A percentile compares a stretch with the other conserved stretches of the same genome.
Conservation (phyloP, 2,888 invertebrate genomes). For the Meiosimyza platycephala region DNA sequence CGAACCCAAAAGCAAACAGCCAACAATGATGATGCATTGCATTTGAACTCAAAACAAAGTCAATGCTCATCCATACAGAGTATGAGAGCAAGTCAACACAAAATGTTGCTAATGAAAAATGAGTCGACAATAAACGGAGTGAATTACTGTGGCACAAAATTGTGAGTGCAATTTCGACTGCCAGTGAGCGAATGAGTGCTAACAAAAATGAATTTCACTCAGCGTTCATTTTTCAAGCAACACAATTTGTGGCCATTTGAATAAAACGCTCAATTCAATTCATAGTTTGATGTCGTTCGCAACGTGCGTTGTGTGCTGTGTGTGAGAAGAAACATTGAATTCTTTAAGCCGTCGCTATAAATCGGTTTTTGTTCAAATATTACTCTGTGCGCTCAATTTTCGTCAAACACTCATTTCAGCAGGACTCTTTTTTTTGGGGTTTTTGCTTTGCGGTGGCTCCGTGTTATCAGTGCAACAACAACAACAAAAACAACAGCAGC, state of each 20-base stretch:
- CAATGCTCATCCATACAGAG: not conserved
- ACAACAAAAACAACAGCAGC: too few relatives aligned
- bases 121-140: too few relatives aligned
- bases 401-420: conserved; percentile 20
- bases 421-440: conserved; percentile 14
- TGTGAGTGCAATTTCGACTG: too few relatives aligned
- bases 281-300: not conserved
- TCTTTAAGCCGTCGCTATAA: not conserved
- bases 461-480: too few relatives aligned
- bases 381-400: conserved; percentile 32
- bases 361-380: conserved; percentile 11
- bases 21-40: conserved; percentile 18
- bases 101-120: conserved; percentile 4
- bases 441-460: not conserved
- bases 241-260: not conserved
- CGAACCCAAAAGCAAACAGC: not conserved
- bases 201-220: not conserved
- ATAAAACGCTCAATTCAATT: not conserved
- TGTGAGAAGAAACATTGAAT: too few relatives aligned
- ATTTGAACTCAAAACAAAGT: conserved; percentile 1
- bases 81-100: not conserved
- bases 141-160: too few relatives aligned
- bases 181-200: too few relatives aligned
- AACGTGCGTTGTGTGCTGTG: too few relatives aligned
- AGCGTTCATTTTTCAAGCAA: not conserved